Evolutionary conservation across 2,113 vertebrate genomes (phyloP), one percentile per base, ranked within the genome.

Genomic region (Halcyon malimbica): DNA sequence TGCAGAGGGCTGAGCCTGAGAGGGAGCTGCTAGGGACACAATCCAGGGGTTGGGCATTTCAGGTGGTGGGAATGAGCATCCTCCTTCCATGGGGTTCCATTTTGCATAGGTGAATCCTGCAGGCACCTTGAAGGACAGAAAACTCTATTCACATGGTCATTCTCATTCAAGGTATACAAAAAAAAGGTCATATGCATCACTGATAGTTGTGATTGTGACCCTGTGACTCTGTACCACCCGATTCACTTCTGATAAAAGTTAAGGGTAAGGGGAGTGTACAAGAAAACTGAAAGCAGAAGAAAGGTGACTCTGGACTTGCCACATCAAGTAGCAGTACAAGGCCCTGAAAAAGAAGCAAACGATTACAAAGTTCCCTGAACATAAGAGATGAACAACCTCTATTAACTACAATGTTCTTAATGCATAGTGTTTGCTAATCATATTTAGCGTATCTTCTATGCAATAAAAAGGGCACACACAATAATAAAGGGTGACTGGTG

Each of bases 121-220:
- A 33, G 2, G 28, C 74, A 16, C 6, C 33, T 78, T 46, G 14
- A 5, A 64, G 16, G 21, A 70, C 6, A 69, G 39, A 65, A 57
- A 85, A n/a, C 23, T 90, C 18, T 73, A 14, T 51, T 10, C 7
- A 51, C 16, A 23, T 8, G 2, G 33, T 46, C 5, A 4, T 51
- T 77, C 5, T 11, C 0, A 1, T 9, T 37, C 16, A 56, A 7
- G 0, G 6, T 7, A 5, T 35, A 3, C 9, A 31, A 60, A 60
- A 46, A 35, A 11, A 44, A 16, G 1, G 1, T 56, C 10, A 24
- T 10, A 25, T 3, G 1, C 53, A 23, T 54, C n/a, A 44, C 4
- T 73, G 1, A 11, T 10, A 64, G 4, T 35, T 87, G 16, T 77
- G 8, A 12, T 12, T 56, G 21, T 41, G 21, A 9, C n/a, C 54